A percentile compares a stretch with the other conserved stretches of the same genome.
These are phyloP conservation scores for Bugulina stolonifera DNA, from an alignment of 2,888 invertebrate species.

Conservation along the genomic window DNA sequence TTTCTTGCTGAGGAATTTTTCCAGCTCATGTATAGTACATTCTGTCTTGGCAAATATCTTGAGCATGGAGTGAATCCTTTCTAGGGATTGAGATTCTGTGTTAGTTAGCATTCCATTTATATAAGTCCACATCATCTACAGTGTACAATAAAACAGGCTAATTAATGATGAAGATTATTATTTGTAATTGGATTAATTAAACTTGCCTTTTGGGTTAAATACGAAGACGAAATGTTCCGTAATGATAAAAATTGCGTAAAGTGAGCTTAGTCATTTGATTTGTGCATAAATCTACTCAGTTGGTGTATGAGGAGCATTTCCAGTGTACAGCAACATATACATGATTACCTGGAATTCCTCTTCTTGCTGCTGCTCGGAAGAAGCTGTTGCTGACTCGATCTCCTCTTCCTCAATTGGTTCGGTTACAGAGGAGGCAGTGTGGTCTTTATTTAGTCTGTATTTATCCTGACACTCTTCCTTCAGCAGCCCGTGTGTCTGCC, in stretches of 20 bases:
- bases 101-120: slow-evolving; percentile 95
- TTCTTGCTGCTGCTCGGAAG: slow-evolving; percentile 85
- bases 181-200: too few relatives aligned
- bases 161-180: too few relatives aligned
- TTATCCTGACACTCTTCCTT: slow-evolving; percentile 70
- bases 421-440: slow-evolving; percentile 31
- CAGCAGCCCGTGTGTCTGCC: slow-evolving; percentile 87
- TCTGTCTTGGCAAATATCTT: slow-evolving; percentile 90
- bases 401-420: slow-evolving; percentile 77
- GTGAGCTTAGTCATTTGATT: too few relatives aligned
- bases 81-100: slow-evolving; percentile 80
- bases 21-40: slow-evolving; percentile 78
- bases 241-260: too few relatives aligned
- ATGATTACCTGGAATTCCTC: slow-evolving; percentile 71
- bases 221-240: too few relatives aligned
- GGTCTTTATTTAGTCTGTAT: slow-evolving; percentile 57
- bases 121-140: slow-evolving; percentile 84
- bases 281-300: too few relatives aligned
- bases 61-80: slow-evolving; percentile 89
- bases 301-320: too few relatives aligned
- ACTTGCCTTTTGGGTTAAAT: too few relatives aligned
- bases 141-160: slow-evolving; percentile 25
- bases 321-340: slow-evolving; percentile 31
- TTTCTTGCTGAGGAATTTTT: slow-evolving; percentile 84
- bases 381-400: slow-evolving; percentile 86